phyloP scores from a whole-genome alignment of 2,113 vertebrate genomes.

The Conger conger region DNA sequence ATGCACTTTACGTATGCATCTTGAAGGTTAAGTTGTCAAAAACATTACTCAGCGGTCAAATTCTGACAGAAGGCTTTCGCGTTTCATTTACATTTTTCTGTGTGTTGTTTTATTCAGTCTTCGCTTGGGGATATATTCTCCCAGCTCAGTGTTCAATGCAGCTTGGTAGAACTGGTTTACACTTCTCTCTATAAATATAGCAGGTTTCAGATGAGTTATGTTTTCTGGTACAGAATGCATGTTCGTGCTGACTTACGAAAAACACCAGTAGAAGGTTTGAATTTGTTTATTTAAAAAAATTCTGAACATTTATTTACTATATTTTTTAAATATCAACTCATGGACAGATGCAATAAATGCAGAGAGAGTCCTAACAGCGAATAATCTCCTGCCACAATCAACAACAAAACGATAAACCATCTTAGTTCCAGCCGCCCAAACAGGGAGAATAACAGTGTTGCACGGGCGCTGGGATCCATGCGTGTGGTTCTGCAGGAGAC shows the following conservation, averaged over 20 bases:
- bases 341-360: conserved; percentile 36
- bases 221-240: neutral
- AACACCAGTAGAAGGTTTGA: conserved; percentile 16
- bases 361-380: conserved; percentile 25
- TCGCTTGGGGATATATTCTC: no score
- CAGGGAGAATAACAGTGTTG: neutral
- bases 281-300: conserved; percentile 51
- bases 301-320: neutral
- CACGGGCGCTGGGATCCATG: neutral
- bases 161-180: no score
- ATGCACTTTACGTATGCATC: no score
- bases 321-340: conserved; percentile 51
- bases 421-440: neutral
- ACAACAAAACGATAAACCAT: neutral
- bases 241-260: neutral
- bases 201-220: neutral
- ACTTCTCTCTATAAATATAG: no score
- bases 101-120: no score
- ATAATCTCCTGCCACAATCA: neutral
- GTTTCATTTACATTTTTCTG: no score
- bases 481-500: neutral
- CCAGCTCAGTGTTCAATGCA: no score
- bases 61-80: no score
- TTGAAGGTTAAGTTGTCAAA: no score
- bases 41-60: no score